Base-by-base conservation (phyloP, 2,888 invertebrate genomes). In the Platycnemis pennipes region DNA sequence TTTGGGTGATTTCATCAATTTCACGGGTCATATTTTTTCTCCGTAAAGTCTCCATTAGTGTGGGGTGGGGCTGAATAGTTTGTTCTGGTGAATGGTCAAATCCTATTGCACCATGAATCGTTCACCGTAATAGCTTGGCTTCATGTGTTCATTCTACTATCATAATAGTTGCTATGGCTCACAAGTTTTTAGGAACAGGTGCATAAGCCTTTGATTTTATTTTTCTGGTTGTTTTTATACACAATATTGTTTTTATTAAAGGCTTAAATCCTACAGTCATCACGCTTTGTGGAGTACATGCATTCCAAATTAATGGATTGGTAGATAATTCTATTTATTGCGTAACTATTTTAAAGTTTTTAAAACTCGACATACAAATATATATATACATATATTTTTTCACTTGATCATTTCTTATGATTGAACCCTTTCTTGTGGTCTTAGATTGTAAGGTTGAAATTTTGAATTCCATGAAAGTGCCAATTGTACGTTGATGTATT, bases 241-340 rank as follows among this genome's bases (percentile, higher is more conserved):
- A 87, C n/a, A 87, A 46, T 87, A 87, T 87, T 46, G 26, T 87
- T 87, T 86, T 87, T 87, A 87, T 45, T 46, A 46, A 87, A 45
- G 87, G 87, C 87, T 87, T 45, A 87, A 87, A 87, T 87, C 87
- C 87, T 87, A 87, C 87, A 46, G 87, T 87, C 87, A 63, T 44
- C 63, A n/a, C 63, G 44, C 63, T 91, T n/a, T 63, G 26, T 44
- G 91, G 91, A 91, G 91, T n/a, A 63, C 91, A 91, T 91, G 91
- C 91, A 91, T 91, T 91, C 91, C 91, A 69, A 91, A 91, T 91
- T 63, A 44, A n/a, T 44, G 45, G 63, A 63, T 91, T 26, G 63
- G 45, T 91, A 63, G 63, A 91, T 56, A 42, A 69, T 91, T 91
- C 44, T 91, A 91, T 69, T 91, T 91, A 91, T 91, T 91, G 91